These are phyloP conservation scores for Chaetogeoica ovagalla DNA, from an alignment of 2,888 invertebrate genomes.

Conservation along the genomic window DNA sequence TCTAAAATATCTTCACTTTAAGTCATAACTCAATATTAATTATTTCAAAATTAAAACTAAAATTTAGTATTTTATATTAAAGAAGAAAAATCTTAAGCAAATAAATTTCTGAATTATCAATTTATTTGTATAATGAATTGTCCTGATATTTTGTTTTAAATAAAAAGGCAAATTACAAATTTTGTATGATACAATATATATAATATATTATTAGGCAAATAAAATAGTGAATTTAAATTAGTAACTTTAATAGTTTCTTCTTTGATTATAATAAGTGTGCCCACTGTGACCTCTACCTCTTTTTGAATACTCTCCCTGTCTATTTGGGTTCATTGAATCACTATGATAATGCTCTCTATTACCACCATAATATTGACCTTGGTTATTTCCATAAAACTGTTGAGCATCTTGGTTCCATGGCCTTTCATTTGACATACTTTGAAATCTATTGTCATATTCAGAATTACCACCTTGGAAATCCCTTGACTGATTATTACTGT, in stretches of 20 bases:
- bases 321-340: conserved; percentile 19
- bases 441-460: conserved; percentile 17
- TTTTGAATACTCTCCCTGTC: conserved; percentile 37
- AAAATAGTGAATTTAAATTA: background rate
- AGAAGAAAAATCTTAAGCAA: no score
- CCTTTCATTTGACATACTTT: conserved; percentile 18
- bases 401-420: conserved; percentile 22
- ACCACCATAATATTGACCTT: conserved; percentile 25
- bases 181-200: background rate
- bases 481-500: conserved; percentile 14
- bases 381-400: conserved; percentile 10
- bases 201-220: background rate
- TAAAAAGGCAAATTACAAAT: background rate
- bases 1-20: no score
- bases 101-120: no score
- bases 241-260: conserved; percentile 31
- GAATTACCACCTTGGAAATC: background rate
- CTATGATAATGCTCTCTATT: conserved; percentile 9
- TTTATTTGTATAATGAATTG: background rate
- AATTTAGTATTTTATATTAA: no score
- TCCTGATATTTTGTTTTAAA: background rate
- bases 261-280: conserved; percentile 45
- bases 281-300: conserved; percentile 51
- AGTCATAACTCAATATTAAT: no score
- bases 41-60: no score